These are phyloP conservation scores for Sylvia borin DNA, from an alignment of 2,797 vertebrate species.

Conservation along the genomic window DNA sequence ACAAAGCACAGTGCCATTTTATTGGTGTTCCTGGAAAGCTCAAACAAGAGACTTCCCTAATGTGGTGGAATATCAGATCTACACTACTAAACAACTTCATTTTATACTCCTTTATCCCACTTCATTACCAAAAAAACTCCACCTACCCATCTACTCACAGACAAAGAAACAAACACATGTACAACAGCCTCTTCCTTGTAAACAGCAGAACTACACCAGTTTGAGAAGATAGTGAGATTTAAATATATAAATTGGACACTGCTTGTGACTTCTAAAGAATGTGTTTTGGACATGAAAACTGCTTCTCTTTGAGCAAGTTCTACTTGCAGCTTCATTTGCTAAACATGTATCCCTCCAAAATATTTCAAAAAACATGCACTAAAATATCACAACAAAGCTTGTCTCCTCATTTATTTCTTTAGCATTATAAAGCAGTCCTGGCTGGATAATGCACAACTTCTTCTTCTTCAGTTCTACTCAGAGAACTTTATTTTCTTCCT, in stretches of 20 bases:
- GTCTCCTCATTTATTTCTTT: not conserved
- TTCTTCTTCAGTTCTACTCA: not conserved
- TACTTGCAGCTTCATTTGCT: not conserved
- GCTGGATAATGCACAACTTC: not conserved
- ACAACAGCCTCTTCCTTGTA: not conserved
- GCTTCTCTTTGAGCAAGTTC: not conserved
- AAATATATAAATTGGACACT: not conserved
- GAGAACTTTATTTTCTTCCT: not conserved
- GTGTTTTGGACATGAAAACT: not conserved
- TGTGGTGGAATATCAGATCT: not conserved
- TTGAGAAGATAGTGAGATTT: not conserved
- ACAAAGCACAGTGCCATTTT: not conserved
- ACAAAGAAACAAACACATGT: not conserved
- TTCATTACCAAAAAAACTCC: not conserved
- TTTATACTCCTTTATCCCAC: not conserved
- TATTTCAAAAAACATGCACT: not conserved
- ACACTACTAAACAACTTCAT: not conserved
- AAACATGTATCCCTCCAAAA: not conserved
- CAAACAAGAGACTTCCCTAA: not conserved
- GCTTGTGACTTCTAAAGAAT: not conserved
- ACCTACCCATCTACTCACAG: not conserved
- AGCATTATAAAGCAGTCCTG: not conserved
- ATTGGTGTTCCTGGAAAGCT: constrained; percentile 11
- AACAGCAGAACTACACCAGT: not conserved
- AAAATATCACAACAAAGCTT: not conserved